These are phyloP conservation scores for Ridgeia piscesae DNA, from an alignment of 1,140 invertebrate species.

Conservation along the genomic window DNA sequence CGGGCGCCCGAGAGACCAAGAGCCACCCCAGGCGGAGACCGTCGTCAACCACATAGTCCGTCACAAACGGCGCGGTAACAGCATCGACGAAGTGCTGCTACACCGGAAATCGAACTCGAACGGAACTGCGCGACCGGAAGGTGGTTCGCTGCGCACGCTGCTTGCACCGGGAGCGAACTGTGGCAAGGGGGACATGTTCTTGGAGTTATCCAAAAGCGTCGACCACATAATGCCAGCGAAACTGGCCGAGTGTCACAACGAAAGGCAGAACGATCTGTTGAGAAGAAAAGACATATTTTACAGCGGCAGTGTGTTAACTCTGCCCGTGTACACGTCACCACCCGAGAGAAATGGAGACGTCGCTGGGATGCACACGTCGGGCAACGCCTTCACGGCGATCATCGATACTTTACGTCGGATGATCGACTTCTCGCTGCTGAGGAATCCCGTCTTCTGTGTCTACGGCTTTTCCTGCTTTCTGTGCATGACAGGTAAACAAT, in stretches of 20 bases:
- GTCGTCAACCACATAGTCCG: neutral
- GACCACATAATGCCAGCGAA: neutral
- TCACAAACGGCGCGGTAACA: neutral
- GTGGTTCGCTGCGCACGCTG: neutral
- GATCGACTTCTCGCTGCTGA: slow-evolving; percentile 88
- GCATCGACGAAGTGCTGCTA: neutral
- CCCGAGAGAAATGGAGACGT: slow-evolving; percentile 77
- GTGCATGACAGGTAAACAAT: slow-evolving; percentile 20
- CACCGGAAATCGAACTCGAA: neutral
- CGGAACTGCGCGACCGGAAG: neutral
- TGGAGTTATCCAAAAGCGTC: neutral
- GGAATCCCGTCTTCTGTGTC: slow-evolving; percentile 70
- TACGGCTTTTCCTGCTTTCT: slow-evolving; percentile 22
- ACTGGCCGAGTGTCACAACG: neutral
- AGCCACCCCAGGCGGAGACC: neutral
- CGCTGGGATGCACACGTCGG: slow-evolving; percentile 70
- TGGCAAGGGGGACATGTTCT: neutral
- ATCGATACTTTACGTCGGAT: slow-evolving; percentile 68
- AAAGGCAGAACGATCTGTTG: slow-evolving; percentile 65
- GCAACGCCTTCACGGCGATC: slow-evolving; percentile 66
- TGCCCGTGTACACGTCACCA: slow-evolving; percentile 66
- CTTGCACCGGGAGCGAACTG: neutral
- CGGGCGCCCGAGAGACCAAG: neutral
- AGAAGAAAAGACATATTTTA: slow-evolving; percentile 88
- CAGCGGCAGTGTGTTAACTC: slow-evolving; percentile 74